phyloP scores from a whole-genome alignment of 1,140 invertebrate species.

The Drosophila bocki region DNA sequence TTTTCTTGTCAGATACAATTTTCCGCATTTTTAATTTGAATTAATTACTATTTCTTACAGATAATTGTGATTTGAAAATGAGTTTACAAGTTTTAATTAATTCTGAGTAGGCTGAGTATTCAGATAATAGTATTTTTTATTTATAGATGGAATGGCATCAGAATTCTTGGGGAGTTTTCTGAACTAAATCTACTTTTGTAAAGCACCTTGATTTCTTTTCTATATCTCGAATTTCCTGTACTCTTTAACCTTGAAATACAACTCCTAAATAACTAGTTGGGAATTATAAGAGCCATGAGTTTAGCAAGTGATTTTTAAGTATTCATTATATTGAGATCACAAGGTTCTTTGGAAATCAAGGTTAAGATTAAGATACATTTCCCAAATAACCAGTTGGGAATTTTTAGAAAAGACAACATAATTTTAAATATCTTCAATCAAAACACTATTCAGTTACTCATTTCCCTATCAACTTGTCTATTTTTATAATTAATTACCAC shows the following conservation, averaged over 20 bases:
- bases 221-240: not conserved
- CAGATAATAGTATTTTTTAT: not conserved
- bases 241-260: not conserved
- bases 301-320: not conserved
- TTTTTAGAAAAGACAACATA: not conserved
- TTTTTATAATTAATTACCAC: not conserved
- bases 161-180: not conserved
- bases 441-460: not conserved
- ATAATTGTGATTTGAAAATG: conserved; percentile 2
- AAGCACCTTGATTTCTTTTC: not conserved
- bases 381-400: not conserved
- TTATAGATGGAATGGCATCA: not conserved
- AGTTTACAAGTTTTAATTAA: conserved; percentile 3
- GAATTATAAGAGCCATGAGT: not conserved
- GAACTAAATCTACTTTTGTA: not conserved
- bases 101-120: not conserved
- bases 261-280: not conserved
- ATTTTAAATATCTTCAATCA: not conserved
- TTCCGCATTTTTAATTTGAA: conserved; percentile 3
- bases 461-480: not conserved
- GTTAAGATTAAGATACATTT: no score
- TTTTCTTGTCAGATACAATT: not conserved
- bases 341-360: no score
- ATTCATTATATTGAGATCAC: not conserved
- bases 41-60: conserved; percentile 2